These are phyloP conservation scores for Bubo scandiacus DNA, from an alignment of 2,113 vertebrate genomes.

Conservation along the genomic window DNA sequence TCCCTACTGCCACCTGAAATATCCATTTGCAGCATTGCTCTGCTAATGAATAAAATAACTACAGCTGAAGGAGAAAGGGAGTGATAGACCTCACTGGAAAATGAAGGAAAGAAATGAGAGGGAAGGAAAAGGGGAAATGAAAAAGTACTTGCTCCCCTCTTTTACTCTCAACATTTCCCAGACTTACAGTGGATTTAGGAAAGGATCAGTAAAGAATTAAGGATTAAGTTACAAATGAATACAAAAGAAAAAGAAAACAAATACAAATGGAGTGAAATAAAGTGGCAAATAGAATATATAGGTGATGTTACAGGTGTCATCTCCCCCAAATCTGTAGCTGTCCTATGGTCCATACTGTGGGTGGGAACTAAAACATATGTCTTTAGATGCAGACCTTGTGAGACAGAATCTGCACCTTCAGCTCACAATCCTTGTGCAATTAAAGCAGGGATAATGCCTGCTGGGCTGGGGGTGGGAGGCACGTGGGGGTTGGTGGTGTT, in stretches of 20 bases:
- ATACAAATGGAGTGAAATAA: neutral
- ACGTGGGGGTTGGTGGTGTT: neutral
- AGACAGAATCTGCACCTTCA: neutral
- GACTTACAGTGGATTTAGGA: neutral
- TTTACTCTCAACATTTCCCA: neutral
- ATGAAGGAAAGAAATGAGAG: neutral
- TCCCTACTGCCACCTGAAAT: neutral
- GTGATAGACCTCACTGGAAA: fast-evolving
- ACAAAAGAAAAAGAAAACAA: neutral
- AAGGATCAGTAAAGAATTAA: neutral
- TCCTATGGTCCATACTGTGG: neutral
- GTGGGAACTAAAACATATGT: fast-evolving
- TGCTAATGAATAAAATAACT: neutral
- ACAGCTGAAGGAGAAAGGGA: neutral
- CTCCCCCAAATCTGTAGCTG: fast-evolving
- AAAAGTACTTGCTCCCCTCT: neutral
- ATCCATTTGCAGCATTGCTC: neutral
- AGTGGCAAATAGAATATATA: neutral
- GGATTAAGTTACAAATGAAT: neutral
- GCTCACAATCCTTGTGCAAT: neutral
- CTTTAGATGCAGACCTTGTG: neutral
- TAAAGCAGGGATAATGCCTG: neutral
- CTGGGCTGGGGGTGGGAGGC: neutral
- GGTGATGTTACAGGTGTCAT: neutral
- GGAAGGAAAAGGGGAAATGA: neutral